A percentile compares a stretch with the other conserved stretches of the same genome.
These are phyloP conservation scores for Gymnorhina tibicen DNA, from an alignment of 2,113 vertebrate species.

Conservation along the genomic window DNA sequence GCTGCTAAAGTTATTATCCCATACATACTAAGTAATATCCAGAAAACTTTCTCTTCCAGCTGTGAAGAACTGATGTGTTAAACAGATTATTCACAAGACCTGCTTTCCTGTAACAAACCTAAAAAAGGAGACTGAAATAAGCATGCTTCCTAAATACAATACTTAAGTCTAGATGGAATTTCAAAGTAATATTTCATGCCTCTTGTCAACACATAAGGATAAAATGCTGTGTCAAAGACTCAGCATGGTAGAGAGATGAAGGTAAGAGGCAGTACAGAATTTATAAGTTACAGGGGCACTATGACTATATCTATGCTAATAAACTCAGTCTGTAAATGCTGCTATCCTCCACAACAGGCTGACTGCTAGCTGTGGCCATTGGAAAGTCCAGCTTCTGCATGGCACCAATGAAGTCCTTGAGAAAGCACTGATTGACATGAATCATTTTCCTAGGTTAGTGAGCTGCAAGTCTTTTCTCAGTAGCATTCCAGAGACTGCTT, in stretches of 20 bases:
- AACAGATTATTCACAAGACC: not conserved
- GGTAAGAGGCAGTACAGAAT: not conserved
- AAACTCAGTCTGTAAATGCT: not conserved
- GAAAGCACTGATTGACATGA: not conserved
- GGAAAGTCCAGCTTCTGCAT: not conserved
- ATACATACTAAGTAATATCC: not conserved
- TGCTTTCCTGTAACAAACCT: not conserved
- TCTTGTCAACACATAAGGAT: not conserved
- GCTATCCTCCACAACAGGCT: not conserved
- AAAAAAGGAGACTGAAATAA: not conserved
- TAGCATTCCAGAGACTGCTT: not conserved
- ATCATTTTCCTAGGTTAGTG: not conserved
- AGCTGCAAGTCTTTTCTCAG: not conserved
- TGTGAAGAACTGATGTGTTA: not conserved
- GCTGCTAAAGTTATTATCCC: not conserved
- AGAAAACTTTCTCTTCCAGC: not conserved
- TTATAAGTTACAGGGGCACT: not conserved
- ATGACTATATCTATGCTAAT: not conserved
- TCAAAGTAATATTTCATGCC: not conserved
- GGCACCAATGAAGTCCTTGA: not conserved
- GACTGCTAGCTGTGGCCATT: not conserved
- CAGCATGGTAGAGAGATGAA: not conserved
- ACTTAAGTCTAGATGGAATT: not conserved
- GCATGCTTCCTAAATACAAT: not conserved
- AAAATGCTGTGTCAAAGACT: not conserved